These are phyloP conservation scores for Tyrannus savana DNA, from an alignment of 2,113 vertebrate species.

Conservation along the genomic window DNA sequence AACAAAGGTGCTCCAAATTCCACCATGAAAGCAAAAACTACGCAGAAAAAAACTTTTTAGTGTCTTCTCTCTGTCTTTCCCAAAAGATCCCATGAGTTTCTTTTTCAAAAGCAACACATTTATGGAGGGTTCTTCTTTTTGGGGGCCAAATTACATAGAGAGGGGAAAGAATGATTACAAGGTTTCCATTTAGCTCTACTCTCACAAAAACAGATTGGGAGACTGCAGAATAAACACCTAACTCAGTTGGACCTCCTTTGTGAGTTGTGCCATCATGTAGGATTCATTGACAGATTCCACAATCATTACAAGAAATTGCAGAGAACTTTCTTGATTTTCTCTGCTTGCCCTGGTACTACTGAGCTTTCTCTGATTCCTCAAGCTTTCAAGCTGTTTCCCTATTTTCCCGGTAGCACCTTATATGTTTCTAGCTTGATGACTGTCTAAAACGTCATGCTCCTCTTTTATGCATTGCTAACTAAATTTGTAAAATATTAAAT, in stretches of 20 bases:
- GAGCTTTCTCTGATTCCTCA: neutral
- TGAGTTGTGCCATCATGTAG: neutral
- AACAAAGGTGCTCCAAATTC: neutral
- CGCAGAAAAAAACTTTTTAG: neutral
- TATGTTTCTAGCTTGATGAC: neutral
- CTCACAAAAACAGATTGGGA: neutral
- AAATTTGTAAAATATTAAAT: neutral
- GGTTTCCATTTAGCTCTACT: neutral
- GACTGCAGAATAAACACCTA: neutral
- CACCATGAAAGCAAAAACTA: neutral
- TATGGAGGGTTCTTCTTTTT: neutral
- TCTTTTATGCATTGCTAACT: neutral
- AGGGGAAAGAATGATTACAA: neutral
- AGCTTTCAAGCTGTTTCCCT: neutral
- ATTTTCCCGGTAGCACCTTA: neutral
- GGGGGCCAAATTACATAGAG: accelerated
- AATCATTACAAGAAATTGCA: neutral
- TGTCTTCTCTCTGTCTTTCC: neutral
- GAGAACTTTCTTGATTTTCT: neutral
- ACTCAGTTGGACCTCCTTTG: neutral
- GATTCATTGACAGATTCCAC: neutral
- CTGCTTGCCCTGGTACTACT: neutral
- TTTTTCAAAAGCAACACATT: neutral
- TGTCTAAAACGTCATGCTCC: neutral
- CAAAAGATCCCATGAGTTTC: neutral